Evolutionary conservation across 2,888 invertebrate species (phyloP).

Genomic region (Chironomus riparius): DNA sequence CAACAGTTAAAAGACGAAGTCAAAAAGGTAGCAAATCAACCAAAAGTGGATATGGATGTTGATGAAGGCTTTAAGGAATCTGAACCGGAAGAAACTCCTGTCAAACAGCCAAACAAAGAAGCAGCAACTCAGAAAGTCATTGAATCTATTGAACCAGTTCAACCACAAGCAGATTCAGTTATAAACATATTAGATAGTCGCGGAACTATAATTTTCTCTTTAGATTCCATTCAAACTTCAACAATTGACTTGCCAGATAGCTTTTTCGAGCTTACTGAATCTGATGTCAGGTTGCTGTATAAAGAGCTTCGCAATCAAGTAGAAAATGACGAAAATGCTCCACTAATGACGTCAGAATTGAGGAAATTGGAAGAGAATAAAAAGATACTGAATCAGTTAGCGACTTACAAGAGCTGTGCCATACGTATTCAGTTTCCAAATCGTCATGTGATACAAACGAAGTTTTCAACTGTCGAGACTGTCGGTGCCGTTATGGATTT

Average conservation of each 20-base stretch:
- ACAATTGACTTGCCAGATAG: conserved; percentile 70
- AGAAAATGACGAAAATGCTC: conserved; percentile 58
- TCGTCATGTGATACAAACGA: conserved; percentile 73
- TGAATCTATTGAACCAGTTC: neutral
- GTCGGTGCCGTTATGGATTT: conserved; percentile 63
- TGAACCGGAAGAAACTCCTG: conserved; percentile 2
- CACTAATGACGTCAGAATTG: conserved; percentile 58
- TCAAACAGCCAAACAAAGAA: neutral
- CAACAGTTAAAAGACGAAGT: neutral
- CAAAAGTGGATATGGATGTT: neutral
- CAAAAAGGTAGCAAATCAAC: neutral
- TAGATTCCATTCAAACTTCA: conserved; percentile 51
- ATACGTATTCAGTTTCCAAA: conserved; percentile 83
- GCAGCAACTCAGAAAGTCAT: conserved; percentile 34
- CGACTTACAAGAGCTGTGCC: conserved; percentile 64
- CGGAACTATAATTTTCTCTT: conserved; percentile 64
- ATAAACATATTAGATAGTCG: conserved; percentile 58
- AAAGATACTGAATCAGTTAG: conserved; percentile 48
- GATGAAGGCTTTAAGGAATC: neutral
- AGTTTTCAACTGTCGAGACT: conserved; percentile 69
- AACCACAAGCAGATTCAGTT: neutral
- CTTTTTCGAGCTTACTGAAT: conserved; percentile 77
- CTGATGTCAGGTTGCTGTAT: conserved; percentile 68
- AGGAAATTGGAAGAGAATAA: conserved; percentile 51
- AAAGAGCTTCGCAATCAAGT: conserved; percentile 61